phyloP scores from a whole-genome alignment of 2,797 vertebrate species.

The Peromyscus aztecus region DNA sequence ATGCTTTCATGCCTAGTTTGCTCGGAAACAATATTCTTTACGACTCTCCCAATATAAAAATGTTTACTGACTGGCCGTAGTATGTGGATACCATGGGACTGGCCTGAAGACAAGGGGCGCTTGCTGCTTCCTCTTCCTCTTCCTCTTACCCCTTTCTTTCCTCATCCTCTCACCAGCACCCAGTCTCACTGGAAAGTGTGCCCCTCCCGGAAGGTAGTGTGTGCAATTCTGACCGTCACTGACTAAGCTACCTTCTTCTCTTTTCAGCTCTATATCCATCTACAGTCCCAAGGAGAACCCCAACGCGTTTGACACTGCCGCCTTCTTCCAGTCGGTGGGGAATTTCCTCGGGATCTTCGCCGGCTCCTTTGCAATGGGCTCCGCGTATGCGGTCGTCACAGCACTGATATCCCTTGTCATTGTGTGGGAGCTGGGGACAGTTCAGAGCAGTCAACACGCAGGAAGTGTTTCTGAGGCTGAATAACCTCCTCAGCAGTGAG shows the following conservation, averaged over 20 bases:
- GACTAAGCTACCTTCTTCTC: conserved; percentile 72
- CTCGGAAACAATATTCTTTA: conserved; percentile 87
- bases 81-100: conserved; percentile 65
- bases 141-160: neutral
- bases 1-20: conserved; percentile 86
- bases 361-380: conserved; percentile 92
- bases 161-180: neutral
- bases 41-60: conserved; percentile 83
- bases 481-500: neutral
- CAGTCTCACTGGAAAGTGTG: conserved; percentile 1
- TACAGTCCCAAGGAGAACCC: conserved; percentile 90
- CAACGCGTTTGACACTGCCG: conserved; percentile 87
- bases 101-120: conserved; percentile 64
- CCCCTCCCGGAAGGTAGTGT: neutral
- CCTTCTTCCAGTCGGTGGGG: conserved; percentile 91
- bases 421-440: neutral
- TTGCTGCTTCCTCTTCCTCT: neutral
- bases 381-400: conserved; percentile 91
- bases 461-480: neutral
- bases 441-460: neutral
- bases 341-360: conserved; percentile 92
- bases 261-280: conserved; percentile 91
- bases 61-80: conserved; percentile 85
- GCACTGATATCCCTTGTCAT: conserved; percentile 93
- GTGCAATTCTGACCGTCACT: conserved; percentile 59